phyloP scores from a whole-genome alignment of 2,888 invertebrate species.

The Sicus ferrugineus region DNA sequence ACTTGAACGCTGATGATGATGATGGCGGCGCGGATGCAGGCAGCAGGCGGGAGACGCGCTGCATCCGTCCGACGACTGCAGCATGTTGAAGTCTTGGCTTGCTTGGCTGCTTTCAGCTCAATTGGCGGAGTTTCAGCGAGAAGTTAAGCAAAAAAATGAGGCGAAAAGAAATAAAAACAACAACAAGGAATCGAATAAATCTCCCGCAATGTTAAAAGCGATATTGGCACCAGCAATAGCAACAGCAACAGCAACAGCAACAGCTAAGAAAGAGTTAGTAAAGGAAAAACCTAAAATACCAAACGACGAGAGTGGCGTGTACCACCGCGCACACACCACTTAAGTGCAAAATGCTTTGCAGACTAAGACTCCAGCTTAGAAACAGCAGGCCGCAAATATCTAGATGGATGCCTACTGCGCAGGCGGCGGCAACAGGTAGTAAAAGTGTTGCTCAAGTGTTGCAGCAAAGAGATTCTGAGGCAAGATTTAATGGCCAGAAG shows the following conservation, averaged over 20 bases:
- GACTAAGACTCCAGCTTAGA: conserved; percentile 5
- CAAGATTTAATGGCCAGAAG: conserved; percentile 18
- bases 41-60: neutral
- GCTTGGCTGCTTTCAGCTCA: conserved; percentile 14
- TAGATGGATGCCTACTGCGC: neutral
- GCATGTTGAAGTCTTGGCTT: conserved; percentile 15
- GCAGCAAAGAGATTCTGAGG: conserved; percentile 21
- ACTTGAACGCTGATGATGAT: conserved; percentile 1
- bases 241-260: conserved; percentile 12
- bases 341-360: conserved; percentile 25
- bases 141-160: neutral
- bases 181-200: conserved; percentile 46
- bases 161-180: conserved; percentile 30
- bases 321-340: neutral
- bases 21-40: neutral
- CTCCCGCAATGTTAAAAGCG: conserved; percentile 49
- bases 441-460: conserved; percentile 26
- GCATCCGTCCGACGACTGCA: neutral
- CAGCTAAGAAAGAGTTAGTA: neutral
- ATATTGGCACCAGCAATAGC: conserved; percentile 38
- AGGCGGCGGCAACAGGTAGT: conserved; percentile 12
- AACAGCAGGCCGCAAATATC: conserved; percentile 1
- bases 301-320: neutral
- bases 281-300: conserved; percentile 24
- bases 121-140: neutral